Percentiles rank a stretch among this genome's conserved stretches.
Evolutionary conservation across 2,113 vertebrate species (phyloP).

Genomic region (Cinclus cinclus): DNA sequence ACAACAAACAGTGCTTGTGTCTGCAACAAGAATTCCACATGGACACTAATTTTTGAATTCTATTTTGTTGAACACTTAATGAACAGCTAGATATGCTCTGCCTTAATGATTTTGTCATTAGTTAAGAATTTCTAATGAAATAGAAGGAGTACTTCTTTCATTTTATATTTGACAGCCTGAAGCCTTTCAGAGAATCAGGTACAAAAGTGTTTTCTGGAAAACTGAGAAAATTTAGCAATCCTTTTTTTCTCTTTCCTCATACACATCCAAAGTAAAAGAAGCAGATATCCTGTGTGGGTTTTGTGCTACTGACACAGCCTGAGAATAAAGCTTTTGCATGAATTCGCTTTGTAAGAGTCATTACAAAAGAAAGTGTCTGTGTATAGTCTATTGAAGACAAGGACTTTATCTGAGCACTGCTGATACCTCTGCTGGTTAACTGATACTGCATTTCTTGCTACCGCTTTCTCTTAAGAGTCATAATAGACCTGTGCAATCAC

Average conservation of each 20-base stretch:
- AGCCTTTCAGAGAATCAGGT: neutral
- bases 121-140: neutral
- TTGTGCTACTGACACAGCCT: neutral
- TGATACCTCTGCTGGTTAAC: constrained; percentile 30
- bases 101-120: neutral
- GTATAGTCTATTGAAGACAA: neutral
- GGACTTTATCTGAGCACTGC: constrained; percentile 28
- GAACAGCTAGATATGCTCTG: neutral
- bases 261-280: neutral
- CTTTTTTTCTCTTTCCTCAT: neutral
- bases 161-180: neutral
- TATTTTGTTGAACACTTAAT: neutral
- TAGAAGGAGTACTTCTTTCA: neutral
- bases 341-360: constrained; percentile 52
- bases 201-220: neutral
- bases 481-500: neutral
- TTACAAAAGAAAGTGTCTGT: neutral
- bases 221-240: neutral
- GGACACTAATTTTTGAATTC: neutral
- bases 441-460: constrained; percentile 17
- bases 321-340: constrained; percentile 17
- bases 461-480: constrained; percentile 12
- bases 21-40: neutral
- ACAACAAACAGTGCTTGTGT: neutral
- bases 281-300: neutral